Evolutionary conservation across 2,113 vertebrate species (phyloP).

Genomic region (Ammospiza caudacuta): DNA sequence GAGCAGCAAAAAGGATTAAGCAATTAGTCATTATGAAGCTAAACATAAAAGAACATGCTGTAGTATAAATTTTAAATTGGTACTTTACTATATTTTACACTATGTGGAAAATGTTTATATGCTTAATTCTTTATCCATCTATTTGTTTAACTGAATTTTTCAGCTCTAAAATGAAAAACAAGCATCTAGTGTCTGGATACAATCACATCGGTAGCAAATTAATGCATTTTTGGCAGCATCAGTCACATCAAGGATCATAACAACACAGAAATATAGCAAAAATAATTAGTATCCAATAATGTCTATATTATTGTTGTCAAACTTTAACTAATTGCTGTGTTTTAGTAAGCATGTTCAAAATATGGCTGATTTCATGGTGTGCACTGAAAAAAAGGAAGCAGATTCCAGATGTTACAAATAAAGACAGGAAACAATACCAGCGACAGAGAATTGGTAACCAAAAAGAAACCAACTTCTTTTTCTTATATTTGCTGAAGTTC

Average conservation of each 20-base stretch:
- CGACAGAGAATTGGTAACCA: background rate
- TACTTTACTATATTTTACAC: background rate
- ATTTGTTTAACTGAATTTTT: background rate
- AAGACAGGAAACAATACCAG: background rate
- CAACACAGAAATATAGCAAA: background rate
- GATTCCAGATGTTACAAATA: background rate
- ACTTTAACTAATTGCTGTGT: background rate
- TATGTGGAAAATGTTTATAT: background rate
- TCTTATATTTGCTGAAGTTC: background rate
- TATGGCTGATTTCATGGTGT: background rate
- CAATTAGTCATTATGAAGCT: background rate
- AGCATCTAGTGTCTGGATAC: background rate
- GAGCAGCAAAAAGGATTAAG: background rate
- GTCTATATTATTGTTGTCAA: background rate
- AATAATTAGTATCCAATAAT: background rate
- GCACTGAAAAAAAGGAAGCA: background rate
- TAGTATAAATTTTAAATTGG: background rate
- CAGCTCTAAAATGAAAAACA: background rate
- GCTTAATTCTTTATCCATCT: background rate
- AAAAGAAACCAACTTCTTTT: background rate
- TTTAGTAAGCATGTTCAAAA: background rate
- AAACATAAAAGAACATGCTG: background rate
- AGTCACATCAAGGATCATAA: background rate
- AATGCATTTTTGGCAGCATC: background rate
- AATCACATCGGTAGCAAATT: background rate